These are phyloP conservation scores for Branchellion lobata DNA, from an alignment of 2,888 invertebrate species.

Conservation along the genomic window DNA sequence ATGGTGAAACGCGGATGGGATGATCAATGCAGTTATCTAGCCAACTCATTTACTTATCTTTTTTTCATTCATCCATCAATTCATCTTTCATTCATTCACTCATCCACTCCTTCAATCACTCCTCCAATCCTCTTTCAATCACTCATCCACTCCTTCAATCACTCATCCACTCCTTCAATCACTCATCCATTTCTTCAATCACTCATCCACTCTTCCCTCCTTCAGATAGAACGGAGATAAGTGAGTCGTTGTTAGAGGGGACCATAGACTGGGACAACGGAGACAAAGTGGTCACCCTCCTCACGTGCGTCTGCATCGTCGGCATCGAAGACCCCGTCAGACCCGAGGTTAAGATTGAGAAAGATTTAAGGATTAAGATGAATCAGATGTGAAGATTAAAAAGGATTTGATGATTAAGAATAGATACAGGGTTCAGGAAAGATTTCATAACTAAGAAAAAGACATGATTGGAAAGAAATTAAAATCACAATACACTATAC, in stretches of 20 bases:
- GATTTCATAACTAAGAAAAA: not conserved
- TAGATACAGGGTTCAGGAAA: not conserved
- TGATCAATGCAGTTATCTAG: no score
- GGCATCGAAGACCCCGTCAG: constrained; percentile 99
- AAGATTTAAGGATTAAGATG: no score
- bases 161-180: no score
- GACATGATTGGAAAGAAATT: not conserved
- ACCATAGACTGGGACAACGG: constrained; percentile 83
- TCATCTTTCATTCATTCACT: no score
- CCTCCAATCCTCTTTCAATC: no score
- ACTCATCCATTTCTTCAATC: no score
- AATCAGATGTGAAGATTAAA: not conserved
- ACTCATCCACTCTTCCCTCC: not conserved
- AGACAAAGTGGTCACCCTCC: constrained; percentile 83
- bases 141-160: no score
- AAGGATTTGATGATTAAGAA: not conserved
- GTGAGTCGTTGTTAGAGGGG: constrained; percentile 68
- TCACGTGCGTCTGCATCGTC: constrained; percentile 92
- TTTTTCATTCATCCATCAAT: not conserved
- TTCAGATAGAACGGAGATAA: constrained; percentile 76
- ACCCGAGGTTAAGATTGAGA: constrained; percentile 50
- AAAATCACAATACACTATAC: not conserved
- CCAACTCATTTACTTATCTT: not conserved
- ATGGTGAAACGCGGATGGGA: no score
- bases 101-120: no score